These are phyloP conservation scores for Anabacerthia variegaticeps DNA, from an alignment of 2,797 vertebrate genomes.

Conservation along the genomic window DNA sequence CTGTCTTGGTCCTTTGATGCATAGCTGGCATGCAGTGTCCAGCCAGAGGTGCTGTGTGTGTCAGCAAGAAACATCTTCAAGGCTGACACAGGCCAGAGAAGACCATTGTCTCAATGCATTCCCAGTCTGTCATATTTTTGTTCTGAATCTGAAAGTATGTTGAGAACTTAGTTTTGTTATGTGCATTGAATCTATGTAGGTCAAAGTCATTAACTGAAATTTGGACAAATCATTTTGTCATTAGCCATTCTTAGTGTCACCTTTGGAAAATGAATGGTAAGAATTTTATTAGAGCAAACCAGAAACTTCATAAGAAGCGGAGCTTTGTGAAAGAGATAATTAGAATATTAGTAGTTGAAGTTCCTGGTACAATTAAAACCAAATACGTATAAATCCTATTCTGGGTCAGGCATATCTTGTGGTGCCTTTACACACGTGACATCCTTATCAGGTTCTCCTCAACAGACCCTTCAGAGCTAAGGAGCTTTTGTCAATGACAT, in stretches of 20 bases:
- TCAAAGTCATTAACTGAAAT: neutral
- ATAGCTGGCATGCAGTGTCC: neutral
- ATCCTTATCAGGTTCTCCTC: slow-evolving; percentile 77
- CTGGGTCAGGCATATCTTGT: slow-evolving; percentile 57
- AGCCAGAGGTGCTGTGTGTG: neutral
- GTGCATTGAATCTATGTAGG: neutral
- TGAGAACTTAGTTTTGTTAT: neutral
- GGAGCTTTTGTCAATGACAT: slow-evolving; percentile 79
- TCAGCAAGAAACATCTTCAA: neutral
- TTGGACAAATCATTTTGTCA: neutral
- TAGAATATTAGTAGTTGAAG: slow-evolving; percentile 69
- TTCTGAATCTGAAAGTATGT: neutral
- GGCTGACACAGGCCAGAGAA: neutral
- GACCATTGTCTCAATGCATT: neutral
- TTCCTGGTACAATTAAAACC: slow-evolving; percentile 77
- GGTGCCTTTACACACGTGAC: slow-evolving; percentile 21
- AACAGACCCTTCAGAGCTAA: slow-evolving; percentile 67
- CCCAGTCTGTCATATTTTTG: neutral
- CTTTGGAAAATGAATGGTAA: neutral
- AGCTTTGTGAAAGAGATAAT: slow-evolving; percentile 33
- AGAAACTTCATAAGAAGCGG: slow-evolving; percentile 21
- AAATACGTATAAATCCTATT: slow-evolving; percentile 79
- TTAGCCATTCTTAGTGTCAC: neutral
- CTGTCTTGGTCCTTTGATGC: neutral
- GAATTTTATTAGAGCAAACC: slow-evolving; percentile 17